Evolutionary conservation across 2,797 vertebrate species (phyloP), one percentile per base, ranked within the genome.

Genomic region (Galagoides demidoff): DNA sequence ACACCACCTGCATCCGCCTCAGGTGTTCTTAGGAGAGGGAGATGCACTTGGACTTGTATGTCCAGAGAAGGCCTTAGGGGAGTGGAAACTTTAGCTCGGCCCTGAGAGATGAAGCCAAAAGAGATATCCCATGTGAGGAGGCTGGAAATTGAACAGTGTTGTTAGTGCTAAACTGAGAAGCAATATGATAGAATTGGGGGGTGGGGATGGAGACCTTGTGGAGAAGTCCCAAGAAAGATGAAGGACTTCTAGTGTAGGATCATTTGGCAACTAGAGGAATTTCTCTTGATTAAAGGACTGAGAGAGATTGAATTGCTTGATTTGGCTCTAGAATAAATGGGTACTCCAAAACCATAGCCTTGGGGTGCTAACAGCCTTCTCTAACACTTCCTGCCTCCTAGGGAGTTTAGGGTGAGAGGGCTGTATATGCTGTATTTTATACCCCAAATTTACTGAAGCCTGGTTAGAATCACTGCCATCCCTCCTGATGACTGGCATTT

Each of bases 281-380:
- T 92, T 94, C 37, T 93, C 52, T 95, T 81, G 39, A 66, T 34
- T 73, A 85, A 84, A 92, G 22, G 14, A 23, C 6, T 34, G 12
- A 27, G 31, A 76, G 68, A 85, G 20, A 87, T 8, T 71, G 17
- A 63, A n/a, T 43, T 81, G 3, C 57, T 92, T 90, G 43, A 20
- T 34, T 61, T 76, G 55, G 7, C 29, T 82, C 34, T 61, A 55
- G 27, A 59, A 43, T 84, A 84, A 49, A 66, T 64, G 68, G 20
- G 1, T 3, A 76, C n/a, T 20, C 4, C 14, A 11, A 84, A 76
- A 22, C 49, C 25, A 29, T 52, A 85, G 20, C 63, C 70, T 64
- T 55, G 31, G 82, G 57, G 34, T 73, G 22, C 9, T 29, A 16
- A 27, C 16, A n/a, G 55, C 7, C 29, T 83, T 34, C 17, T 71